These are phyloP conservation scores for Epirrhoe tristata DNA, from an alignment of 2,888 invertebrate genomes.

Conservation along the genomic window DNA sequence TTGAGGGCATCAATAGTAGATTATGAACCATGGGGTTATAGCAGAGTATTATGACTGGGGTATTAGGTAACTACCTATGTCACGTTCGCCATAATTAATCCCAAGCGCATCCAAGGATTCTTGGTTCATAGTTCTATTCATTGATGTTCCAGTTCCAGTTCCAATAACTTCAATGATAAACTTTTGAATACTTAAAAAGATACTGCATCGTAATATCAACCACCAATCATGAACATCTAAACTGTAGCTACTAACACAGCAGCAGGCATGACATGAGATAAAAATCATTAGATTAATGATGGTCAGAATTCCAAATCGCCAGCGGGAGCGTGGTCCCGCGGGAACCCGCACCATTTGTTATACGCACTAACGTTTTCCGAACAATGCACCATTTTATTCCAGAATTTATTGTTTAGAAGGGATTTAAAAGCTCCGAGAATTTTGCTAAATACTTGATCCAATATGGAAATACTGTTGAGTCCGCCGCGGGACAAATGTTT, in stretches of 20 bases:
- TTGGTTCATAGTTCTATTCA: no score
- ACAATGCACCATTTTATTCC: conserved; percentile 40
- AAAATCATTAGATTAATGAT: conserved; percentile 65
- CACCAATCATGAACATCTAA: conserved; percentile 4
- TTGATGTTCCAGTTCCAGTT: no score
- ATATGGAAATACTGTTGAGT: not conserved
- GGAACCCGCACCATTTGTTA: conserved; percentile 65
- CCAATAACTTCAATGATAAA: no score
- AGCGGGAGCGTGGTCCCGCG: conserved; percentile 47
- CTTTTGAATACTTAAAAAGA: no score
- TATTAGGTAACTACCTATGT: no score
- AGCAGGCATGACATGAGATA: conserved; percentile 42
- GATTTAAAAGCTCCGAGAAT: conserved; percentile 10
- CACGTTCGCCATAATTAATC: no score
- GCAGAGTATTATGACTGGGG: no score
- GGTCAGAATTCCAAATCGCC: conserved; percentile 44
- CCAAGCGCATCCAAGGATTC: no score
- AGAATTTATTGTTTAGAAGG: conserved; percentile 31
- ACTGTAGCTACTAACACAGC: conserved; percentile 21
- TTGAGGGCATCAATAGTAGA: no score
- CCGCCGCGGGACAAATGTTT: no score
- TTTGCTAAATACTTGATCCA: not conserved
- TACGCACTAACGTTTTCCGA: conserved; percentile 40
- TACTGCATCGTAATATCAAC: not conserved
- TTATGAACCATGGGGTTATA: no score